Percentiles rank a stretch among this genome's conserved stretches.
Evolutionary conservation across 23 tunicate genomes (phyloP).

Genomic region (Halocynthia roretzi): DNA sequence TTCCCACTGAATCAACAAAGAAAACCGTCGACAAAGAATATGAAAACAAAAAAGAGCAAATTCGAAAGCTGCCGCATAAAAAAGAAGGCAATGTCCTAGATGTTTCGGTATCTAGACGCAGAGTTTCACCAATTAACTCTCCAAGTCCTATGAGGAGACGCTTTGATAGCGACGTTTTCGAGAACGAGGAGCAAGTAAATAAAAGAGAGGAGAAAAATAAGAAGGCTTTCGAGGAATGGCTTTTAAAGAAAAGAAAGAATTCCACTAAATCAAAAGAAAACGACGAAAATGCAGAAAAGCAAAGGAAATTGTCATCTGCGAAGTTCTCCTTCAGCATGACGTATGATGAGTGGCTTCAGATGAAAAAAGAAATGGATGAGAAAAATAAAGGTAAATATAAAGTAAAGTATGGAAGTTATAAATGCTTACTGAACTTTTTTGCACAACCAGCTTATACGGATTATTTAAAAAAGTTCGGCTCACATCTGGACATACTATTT

Average conservation of each 20-base stretch:
- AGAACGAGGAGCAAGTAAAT: background rate
- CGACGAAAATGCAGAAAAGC: slow-evolving; percentile 25
- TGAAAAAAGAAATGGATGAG: slow-evolving; percentile 33
- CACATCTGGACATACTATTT: background rate
- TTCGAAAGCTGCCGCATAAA: too few relatives aligned
- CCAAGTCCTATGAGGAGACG: too few relatives aligned
- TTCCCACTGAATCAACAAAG: too few relatives aligned
- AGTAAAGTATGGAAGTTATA: too few relatives aligned
- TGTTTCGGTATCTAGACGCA: too few relatives aligned
- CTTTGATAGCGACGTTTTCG: too few relatives aligned
- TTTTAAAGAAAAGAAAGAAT: slow-evolving; percentile 36
- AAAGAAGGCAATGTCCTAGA: too few relatives aligned
- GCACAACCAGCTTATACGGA: background rate
- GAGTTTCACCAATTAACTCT: too few relatives aligned
- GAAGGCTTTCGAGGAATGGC: slow-evolving; percentile 62
- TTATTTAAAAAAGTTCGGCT: background rate
- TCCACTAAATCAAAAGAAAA: slow-evolving; percentile 18
- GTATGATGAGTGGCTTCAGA: slow-evolving; percentile 67
- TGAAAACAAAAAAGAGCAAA: too few relatives aligned
- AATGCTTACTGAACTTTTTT: background rate
- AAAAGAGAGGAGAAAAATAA: slow-evolving; percentile 45
- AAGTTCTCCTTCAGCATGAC: slow-evolving; percentile 26
- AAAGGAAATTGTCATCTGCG: background rate
- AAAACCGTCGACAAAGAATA: too few relatives aligned
- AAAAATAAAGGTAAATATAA: slow-evolving; percentile 13